Base-by-base conservation (phyloP, 2,888 invertebrate species). In the Tuberolachnus salignus region DNA sequence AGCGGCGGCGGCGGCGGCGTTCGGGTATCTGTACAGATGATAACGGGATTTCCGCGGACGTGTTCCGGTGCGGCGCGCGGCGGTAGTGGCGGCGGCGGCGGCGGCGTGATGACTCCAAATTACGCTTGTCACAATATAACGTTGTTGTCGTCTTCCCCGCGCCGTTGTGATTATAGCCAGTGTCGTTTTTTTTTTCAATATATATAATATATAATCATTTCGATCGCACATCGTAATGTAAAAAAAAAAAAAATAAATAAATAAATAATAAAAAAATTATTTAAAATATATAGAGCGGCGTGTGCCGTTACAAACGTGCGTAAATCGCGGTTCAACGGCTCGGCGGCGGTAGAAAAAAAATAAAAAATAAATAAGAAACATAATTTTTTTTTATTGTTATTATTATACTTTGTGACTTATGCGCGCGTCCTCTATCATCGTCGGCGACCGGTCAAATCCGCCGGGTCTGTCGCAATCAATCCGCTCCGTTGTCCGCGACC, bases 1-100 rank as follows among this genome's bases (percentile, higher is more conserved):
- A 34, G 34, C 34, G 34, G 34, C 34, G 34, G 34, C 34, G 34
- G 34, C 34, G 34, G 34, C 34, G 34, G 1, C 42, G 16, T 23
- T 16, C 16, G 19, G 64, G 64, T 64, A 64, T 64, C 64, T 46
- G 64, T 16, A 11, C 23, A 11, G n/a, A 34, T 4, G 21, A 19
- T 75, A 75, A 75, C 75, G 75, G 75, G 64, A 75, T 75, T n/a
- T 44, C 9, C 46, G 53, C n/a, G 46, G 66, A 75, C 66, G 75
- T 57, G 75, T 75, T 75, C 75, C 66, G 66, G 75, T 67, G 26
- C 26, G 23, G n/a, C n/a, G n/a, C n/a, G n/a, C n/a, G n/a, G n/a
- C n/a, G n/a, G n/a, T n/a, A n/a, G n/a, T n/a, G n/a, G n/a, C n/a
- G n/a, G n/a, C n/a, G n/a, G n/a, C n/a, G n/a, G 44, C 71, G 42